These are phyloP conservation scores for Miichthys miiuy DNA, from an alignment of 2,797 vertebrate species.

Conservation along the genomic window DNA sequence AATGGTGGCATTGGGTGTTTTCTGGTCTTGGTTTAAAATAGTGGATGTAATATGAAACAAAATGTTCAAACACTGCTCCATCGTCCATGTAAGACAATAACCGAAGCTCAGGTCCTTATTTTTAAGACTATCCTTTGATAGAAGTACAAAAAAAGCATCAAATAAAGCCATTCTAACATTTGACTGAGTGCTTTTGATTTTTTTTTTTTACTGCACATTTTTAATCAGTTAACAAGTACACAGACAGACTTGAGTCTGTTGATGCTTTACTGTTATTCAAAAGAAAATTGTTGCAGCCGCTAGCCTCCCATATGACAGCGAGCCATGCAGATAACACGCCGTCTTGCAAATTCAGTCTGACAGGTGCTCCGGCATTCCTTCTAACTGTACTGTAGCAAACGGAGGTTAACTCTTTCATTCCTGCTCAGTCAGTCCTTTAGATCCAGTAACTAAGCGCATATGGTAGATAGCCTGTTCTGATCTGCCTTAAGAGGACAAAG, in stretches of 20 bases:
- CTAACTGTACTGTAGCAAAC: constrained; percentile 17
- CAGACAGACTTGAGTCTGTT: neutral
- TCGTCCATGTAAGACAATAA: constrained; percentile 9
- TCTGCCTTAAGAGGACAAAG: neutral
- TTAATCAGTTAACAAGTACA: neutral
- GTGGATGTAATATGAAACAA: constrained; percentile 19
- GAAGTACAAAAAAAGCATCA: constrained; percentile 17
- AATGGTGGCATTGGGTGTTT: constrained; percentile 12
- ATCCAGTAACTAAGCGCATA: neutral
- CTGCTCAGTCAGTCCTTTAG: constrained; percentile 1
- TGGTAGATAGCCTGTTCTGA: constrained; percentile 7
- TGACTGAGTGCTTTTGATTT: constrained; percentile 14
- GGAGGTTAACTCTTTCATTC: constrained; percentile 14
- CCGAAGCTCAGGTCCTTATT: constrained; percentile 41
- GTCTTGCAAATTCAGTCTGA: constrained; percentile 50
- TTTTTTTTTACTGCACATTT: neutral
- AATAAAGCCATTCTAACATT: constrained; percentile 67
- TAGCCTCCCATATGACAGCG: constrained; percentile 14
- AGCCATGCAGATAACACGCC: constrained; percentile 9
- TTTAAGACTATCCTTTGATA: constrained; percentile 39
- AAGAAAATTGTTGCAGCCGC: constrained; percentile 26
- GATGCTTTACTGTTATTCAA: constrained; percentile 5
- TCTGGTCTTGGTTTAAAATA: constrained; percentile 5
- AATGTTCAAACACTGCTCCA: neutral
- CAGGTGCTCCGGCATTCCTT: constrained; percentile 60